phyloP scores from a whole-genome alignment of 2,888 invertebrate species.

The Gortyna flavago region DNA sequence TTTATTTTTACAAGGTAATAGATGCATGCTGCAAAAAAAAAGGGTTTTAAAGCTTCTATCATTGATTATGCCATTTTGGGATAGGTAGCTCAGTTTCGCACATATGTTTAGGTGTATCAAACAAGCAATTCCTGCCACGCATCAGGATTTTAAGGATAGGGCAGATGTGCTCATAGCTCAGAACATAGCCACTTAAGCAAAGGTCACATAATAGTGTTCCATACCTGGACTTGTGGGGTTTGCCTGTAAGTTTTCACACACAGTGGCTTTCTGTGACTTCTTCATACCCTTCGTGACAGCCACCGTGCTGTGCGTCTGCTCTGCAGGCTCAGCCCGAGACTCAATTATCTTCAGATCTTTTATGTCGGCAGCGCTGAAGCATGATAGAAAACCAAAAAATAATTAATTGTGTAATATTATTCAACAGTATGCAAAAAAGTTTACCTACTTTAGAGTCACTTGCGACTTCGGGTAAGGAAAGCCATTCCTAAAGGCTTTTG shows the following conservation, averaged over 20 bases:
- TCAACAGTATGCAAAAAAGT: not conserved
- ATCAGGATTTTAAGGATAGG: not conserved
- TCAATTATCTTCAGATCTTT: slow-evolving; percentile 94
- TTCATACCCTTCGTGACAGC: slow-evolving; percentile 79
- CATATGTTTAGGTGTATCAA: not conserved
- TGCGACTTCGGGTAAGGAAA: slow-evolving; percentile 87
- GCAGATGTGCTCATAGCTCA: not conserved
- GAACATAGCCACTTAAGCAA: not conserved
- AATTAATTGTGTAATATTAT: not conserved
- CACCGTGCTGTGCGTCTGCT: slow-evolving; percentile 84
- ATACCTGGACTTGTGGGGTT: slow-evolving; percentile 77
- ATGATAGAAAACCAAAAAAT: slow-evolving; percentile 4
- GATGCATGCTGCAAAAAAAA: not conserved
- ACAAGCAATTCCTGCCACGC: not conserved
- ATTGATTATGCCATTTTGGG: not conserved
- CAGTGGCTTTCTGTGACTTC: slow-evolving; percentile 80
- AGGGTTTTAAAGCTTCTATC: not conserved
- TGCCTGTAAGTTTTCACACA: slow-evolving; percentile 84
- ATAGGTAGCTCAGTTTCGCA: not conserved
- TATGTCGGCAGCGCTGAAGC: slow-evolving; percentile 93
- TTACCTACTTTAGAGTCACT: slow-evolving; percentile 86
- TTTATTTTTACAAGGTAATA: not conserved
- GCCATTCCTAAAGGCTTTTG: slow-evolving; percentile 96
- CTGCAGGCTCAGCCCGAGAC: slow-evolving; percentile 84
- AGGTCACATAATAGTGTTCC: not conserved